Base-by-base conservation (phyloP, 2,797 vertebrate genomes). In the Aldrovandia affinis region DNA sequence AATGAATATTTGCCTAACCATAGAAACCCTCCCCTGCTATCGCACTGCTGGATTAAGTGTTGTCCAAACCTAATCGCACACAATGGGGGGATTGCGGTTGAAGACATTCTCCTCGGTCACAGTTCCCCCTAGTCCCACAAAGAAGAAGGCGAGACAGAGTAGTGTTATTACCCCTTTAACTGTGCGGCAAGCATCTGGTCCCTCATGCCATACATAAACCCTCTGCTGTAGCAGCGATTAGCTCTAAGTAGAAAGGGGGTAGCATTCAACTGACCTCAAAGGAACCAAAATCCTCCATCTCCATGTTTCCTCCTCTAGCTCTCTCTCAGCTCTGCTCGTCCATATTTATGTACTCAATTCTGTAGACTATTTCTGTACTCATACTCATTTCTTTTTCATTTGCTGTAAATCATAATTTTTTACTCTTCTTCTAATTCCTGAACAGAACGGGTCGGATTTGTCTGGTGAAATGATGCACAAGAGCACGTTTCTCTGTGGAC, bases 1-100 rank as follows among this genome's bases (percentile, higher is more conserved):
- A 68, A 54, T 54, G 36, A 55, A 73, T 39, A 75, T 84, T 81
- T 75, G 79, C 63, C 73, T 81, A 78, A 61, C 70, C 28, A 50
- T 18, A 77, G n/a, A 33, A 52, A 39, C 39, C 30, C 54, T 39
- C 7, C n/a, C 30, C 15, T 12, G 63, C 59, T n/a, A 63, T n/a
- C 25, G 9, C 59, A 63, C 25, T 28, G 9, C 61, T 2, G 61
- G 30, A 28, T 30, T 30, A 5, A 30, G 28, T 14, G 12, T 33
- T 14, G 28, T 2, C n/a, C 22, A 61, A 61, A 25, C n/a, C 59
- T 12, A 8, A n/a, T 28, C 22, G 59, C 59, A 10, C 33, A 70
- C 33, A 7, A 2, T 30, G 65, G 6, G 8, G 70, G 30, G 70
- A 15, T 20, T 73, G 3, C 36, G 14, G 2, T 73, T 73, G 22